A percentile compares a stretch with the other conserved stretches of the same genome.
These are phyloP conservation scores for Sturnus vulgaris DNA, from an alignment of 2,113 vertebrate species.

Conservation along the genomic window DNA sequence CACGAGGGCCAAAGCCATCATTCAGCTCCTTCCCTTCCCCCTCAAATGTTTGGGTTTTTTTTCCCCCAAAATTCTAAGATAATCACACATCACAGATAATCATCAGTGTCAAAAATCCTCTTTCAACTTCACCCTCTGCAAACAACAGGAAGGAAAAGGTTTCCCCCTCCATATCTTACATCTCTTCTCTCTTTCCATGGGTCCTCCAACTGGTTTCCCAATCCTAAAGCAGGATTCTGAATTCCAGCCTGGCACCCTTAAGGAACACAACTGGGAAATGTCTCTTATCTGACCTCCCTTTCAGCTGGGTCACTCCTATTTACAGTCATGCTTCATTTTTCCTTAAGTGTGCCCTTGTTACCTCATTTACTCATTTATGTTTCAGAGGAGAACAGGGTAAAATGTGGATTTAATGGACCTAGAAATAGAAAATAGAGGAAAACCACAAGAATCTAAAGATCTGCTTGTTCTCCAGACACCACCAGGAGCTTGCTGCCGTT, in stretches of 20 bases:
- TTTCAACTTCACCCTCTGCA: background rate
- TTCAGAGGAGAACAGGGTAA: background rate
- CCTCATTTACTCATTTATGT: background rate
- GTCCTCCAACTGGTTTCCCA: background rate
- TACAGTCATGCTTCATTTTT: background rate
- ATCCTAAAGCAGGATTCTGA: background rate
- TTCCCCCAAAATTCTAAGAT: accelerated
- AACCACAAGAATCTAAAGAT: background rate
- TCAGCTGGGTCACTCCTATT: background rate
- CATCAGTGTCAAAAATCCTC: background rate
- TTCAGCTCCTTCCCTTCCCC: background rate
- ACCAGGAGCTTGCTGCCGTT: background rate
- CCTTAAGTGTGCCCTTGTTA: background rate
- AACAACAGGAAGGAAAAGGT: background rate
- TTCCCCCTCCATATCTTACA: background rate
- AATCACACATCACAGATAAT: background rate
- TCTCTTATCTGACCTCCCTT: constrained; percentile 2
- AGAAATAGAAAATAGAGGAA: background rate
- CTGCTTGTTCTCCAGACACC: background rate
- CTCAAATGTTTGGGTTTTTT: accelerated
- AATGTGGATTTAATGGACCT: constrained; percentile 20
- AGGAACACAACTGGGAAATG: background rate
- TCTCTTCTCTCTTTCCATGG: background rate
- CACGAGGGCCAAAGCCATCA: accelerated
- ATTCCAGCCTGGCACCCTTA: background rate